These are phyloP conservation scores for Scolanthus callimorphus DNA, from an alignment of 92 coral and sea anemone species.

Conservation along the genomic window DNA sequence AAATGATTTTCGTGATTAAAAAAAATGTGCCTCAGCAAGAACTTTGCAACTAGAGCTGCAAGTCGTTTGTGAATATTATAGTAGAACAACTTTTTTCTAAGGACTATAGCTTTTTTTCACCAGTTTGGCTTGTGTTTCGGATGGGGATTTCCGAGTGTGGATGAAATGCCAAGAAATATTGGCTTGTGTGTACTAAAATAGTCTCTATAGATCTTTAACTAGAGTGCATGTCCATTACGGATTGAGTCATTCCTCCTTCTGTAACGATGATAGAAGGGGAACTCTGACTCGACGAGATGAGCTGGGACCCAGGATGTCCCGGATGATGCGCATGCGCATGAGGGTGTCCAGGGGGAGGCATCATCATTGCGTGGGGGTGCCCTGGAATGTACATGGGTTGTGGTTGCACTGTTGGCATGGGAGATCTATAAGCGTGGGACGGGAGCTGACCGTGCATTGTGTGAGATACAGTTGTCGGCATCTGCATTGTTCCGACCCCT, in stretches of 20 bases:
- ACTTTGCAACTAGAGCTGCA: too few relatives aligned
- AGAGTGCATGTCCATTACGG: constrained; percentile 99
- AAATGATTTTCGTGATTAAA: too few relatives aligned
- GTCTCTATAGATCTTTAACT: constrained; percentile 62
- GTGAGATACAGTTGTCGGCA: constrained; percentile 84
- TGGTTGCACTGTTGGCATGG: constrained; percentile 88
- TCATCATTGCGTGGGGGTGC: constrained; percentile 98
- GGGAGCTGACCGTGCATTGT: constrained; percentile 97
- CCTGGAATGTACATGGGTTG: constrained; percentile 99
- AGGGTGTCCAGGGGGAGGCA: constrained; percentile 99
- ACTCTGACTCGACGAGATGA: constrained; percentile 92
- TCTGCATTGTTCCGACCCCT: constrained; percentile 92
- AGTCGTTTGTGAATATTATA: too few relatives aligned
- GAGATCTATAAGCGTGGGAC: constrained; percentile 94
- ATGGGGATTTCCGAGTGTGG: neutral
- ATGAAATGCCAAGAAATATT: neutral
- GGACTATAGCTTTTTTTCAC: too few relatives aligned
- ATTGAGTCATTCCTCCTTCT: constrained; percentile 92
- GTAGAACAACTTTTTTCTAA: too few relatives aligned
- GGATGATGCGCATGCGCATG: constrained; percentile 98
- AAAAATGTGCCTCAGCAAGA: too few relatives aligned
- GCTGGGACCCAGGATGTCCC: constrained; percentile 82
- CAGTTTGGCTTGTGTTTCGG: too few relatives aligned
- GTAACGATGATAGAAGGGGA: constrained; percentile 96
- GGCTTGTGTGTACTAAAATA: neutral